phyloP scores from a whole-genome alignment of 2,113 vertebrate species.

The Dipodomys stephensi region DNA sequence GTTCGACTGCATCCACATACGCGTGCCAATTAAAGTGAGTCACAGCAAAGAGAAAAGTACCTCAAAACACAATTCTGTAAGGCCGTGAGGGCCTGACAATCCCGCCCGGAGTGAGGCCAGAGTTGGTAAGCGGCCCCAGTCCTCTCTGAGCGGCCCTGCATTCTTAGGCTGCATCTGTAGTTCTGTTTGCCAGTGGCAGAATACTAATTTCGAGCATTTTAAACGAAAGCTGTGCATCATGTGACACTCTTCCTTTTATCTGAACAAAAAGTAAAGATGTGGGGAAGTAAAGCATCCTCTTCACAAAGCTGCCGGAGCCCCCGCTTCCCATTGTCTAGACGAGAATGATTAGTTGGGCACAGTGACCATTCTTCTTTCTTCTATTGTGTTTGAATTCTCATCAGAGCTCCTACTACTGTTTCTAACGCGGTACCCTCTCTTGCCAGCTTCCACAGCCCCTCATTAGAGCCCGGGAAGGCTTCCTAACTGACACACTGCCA shows the following conservation, averaged over 20 bases:
- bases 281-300: neutral
- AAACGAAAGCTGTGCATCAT: constrained; percentile 59
- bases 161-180: constrained; percentile 9
- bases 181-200: constrained; percentile 21
- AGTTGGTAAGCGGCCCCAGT: neutral
- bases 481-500: constrained; percentile 57
- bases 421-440: constrained; percentile 66
- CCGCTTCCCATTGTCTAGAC: constrained; percentile 11
- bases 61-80: neutral
- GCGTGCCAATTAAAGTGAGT: neutral
- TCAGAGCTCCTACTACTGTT: constrained; percentile 62
- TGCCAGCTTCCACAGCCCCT: constrained; percentile 64
- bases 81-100: neutral
- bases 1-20: constrained; percentile 20
- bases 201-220: constrained; percentile 74
- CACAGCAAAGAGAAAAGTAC: neutral
- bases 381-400: constrained; percentile 40
- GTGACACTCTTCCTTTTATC: constrained; percentile 54
- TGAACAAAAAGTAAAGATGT: constrained; percentile 46
- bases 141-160: neutral
- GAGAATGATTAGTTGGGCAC: constrained; percentile 33
- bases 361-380: constrained; percentile 9
- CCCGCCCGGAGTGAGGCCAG: neutral
- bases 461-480: constrained; percentile 68
- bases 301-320: neutral